Evolutionary conservation across 1,140 invertebrate genomes (phyloP).

Genomic region (Drosophila miranda): DNA sequence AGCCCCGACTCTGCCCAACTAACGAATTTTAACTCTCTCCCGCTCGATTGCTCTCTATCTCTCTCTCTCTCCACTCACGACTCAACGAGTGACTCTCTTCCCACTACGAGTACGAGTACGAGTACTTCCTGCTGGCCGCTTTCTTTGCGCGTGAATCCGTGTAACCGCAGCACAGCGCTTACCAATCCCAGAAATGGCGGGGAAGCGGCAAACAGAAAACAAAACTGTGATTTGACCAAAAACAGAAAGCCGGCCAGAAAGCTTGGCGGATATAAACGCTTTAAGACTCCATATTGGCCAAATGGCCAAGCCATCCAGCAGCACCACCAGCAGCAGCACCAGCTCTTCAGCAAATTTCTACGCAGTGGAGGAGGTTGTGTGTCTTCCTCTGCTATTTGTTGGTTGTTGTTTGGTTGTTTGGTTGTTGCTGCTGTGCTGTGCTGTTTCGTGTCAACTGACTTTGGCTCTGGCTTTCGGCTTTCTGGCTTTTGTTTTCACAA

Average conservation of each 20-base stretch:
- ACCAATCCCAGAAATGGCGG: no score
- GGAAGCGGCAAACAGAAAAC: constrained; percentile 11
- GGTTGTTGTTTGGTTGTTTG: constrained; percentile 9
- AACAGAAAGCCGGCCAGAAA: constrained; percentile 65
- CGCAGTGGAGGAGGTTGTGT: constrained; percentile 47
- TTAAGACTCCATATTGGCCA: constrained; percentile 69
- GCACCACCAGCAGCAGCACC: constrained; percentile 20
- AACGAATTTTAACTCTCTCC: constrained; percentile 60
- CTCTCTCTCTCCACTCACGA: constrained; percentile 15
- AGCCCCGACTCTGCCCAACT: constrained; percentile 8
- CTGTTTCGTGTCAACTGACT: constrained; percentile 71
- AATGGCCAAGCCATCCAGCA: constrained; percentile 56
- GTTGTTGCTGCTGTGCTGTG: constrained; percentile 28
- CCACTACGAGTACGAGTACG: constrained; percentile 3
- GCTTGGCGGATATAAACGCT: constrained; percentile 78
- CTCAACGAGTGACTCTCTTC: constrained; percentile 18
- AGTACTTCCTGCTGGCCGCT: constrained; percentile 70
- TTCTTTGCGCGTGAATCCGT: constrained; percentile 79
- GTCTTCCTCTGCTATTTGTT: constrained; percentile 24
- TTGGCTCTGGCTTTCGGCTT: constrained; percentile 45
- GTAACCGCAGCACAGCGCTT: constrained; percentile 54
- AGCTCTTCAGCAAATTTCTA: constrained; percentile 67
- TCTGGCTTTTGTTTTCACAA: constrained; percentile 56
- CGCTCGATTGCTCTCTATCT: background rate
- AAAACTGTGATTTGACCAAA: constrained; percentile 77